A percentile compares a stretch with the other conserved stretches of the same genome.
Evolutionary conservation across 92 coral and sea anemone genomes (phyloP).

Genomic region (Zoanthus sansibaricus): DNA sequence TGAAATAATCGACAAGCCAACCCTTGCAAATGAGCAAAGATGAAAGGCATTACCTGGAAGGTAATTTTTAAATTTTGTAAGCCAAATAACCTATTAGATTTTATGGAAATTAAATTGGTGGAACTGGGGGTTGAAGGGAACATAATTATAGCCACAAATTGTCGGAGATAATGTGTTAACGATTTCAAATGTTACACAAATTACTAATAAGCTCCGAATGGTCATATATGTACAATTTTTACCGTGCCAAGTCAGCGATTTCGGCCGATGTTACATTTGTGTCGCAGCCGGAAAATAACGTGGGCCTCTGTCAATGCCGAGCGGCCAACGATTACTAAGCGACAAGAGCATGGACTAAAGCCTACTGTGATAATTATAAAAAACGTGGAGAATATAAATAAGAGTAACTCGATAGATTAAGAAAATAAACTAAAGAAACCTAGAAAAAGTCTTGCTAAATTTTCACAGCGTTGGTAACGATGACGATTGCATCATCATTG

Average conservation of each 20-base stretch:
- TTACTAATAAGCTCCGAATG: not conserved
- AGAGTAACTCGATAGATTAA: not conserved
- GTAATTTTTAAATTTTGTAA: not conserved
- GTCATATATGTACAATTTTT: not conserved
- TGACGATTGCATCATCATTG: constrained; percentile 27
- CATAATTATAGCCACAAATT: not conserved
- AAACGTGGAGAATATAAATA: not conserved
- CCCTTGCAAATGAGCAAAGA: constrained; percentile 18
- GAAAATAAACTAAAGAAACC: too few relatives aligned
- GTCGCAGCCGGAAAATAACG: too few relatives aligned
- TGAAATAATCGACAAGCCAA: constrained; percentile 1
- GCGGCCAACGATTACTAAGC: too few relatives aligned
- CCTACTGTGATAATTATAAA: not conserved
- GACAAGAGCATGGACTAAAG: not conserved
- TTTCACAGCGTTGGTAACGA: constrained; percentile 34
- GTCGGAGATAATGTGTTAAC: not conserved
- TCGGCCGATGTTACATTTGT: too few relatives aligned
- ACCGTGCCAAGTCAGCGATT: too few relatives aligned
- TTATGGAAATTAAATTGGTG: not conserved
- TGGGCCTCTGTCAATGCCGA: too few relatives aligned
- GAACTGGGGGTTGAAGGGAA: not conserved
- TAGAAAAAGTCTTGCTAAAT: not conserved
- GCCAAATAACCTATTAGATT: not conserved
- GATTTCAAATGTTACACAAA: not conserved
- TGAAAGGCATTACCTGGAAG: not conserved